phyloP scores from a whole-genome alignment of 2,797 vertebrate genomes.

The Otus scops region DNA sequence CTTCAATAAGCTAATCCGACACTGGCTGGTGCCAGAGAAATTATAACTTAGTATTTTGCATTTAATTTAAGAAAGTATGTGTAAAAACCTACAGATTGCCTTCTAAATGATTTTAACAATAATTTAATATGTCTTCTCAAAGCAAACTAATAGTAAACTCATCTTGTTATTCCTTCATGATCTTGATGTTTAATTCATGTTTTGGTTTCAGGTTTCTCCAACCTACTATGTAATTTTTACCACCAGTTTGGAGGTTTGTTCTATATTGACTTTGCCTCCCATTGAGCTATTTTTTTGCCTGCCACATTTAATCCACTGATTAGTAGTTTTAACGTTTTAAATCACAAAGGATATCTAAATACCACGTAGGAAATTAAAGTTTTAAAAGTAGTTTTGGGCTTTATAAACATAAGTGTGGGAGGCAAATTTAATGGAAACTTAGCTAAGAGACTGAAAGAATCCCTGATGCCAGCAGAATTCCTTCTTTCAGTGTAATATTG shows the following conservation, averaged over 20 bases:
- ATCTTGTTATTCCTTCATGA: neutral
- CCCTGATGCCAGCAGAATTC: conserved; percentile 47
- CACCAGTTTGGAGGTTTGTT: conserved; percentile 10
- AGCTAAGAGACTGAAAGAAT: conserved; percentile 23
- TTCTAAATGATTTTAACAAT: neutral
- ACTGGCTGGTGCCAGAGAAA: neutral
- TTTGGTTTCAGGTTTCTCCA: conserved; percentile 47
- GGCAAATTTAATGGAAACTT: conserved; percentile 42
- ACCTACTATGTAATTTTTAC: conserved; percentile 22
- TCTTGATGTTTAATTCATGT: neutral
- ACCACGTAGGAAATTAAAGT: conserved; percentile 4
- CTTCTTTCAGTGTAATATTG: conserved; percentile 6
- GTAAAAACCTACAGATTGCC: neutral
- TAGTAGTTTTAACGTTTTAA: conserved; percentile 4
- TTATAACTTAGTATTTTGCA: neutral
- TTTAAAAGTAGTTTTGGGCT: conserved; percentile 49
- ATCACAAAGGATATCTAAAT: conserved; percentile 57
- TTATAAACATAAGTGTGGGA: conserved; percentile 53
- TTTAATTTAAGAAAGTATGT: neutral
- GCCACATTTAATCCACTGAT: conserved; percentile 46
- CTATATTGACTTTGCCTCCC: conserved; percentile 53
- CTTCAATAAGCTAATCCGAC: neutral
- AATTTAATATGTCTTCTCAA: neutral
- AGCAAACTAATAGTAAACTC: neutral
- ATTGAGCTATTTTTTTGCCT: conserved; percentile 29